Evolutionary conservation across 2,888 invertebrate species (phyloP).

Genomic region (Platycheirus rosarum): DNA sequence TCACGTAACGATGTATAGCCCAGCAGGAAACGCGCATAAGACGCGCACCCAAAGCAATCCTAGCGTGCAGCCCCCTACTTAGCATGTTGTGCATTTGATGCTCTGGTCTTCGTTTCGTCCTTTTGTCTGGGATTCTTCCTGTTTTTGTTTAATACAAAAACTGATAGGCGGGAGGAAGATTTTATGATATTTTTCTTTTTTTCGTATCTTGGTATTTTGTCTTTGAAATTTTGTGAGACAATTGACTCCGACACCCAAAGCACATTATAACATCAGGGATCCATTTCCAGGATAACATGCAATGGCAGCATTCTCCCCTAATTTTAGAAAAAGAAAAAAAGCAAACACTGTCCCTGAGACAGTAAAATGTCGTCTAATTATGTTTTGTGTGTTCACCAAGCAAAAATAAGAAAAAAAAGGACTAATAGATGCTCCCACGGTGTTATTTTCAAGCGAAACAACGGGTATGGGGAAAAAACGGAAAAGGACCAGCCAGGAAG

Average conservation of each 20-base stretch:
- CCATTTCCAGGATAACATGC: constrained; percentile 41
- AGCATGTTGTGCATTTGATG: constrained; percentile 68
- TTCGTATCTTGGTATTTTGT: constrained; percentile 14
- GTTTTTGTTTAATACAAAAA: neutral
- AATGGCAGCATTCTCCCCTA: constrained; percentile 11
- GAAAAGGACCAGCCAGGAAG: constrained; percentile 61
- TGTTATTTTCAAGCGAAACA: constrained; percentile 10
- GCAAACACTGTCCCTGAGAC: constrained; percentile 56
- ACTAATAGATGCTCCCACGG: constrained; percentile 43
- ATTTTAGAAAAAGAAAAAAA: constrained; percentile 10
- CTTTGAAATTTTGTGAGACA: constrained; percentile 51
- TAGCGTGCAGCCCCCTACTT: constrained; percentile 67
- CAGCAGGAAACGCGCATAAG: constrained; percentile 27
- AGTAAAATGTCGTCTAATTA: constrained; percentile 73
- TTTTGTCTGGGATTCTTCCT: constrained; percentile 19
- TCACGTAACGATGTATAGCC: constrained; percentile 42
- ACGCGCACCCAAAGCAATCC: constrained; percentile 28
- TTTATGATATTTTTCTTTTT: constrained; percentile 26
- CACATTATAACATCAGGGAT: constrained; percentile 57
- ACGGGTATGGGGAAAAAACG: neutral
- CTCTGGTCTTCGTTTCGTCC: constrained; percentile 24
- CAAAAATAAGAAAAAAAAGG: constrained; percentile 54
- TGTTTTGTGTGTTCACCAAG: constrained; percentile 67
- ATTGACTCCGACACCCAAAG: constrained; percentile 61
- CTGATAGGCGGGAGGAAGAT: constrained; percentile 29